A percentile compares a stretch with the other conserved stretches of the same genome.
Conservation (phyloP, 2,888 invertebrate genomes). For the Lepas anatifera region DNA sequence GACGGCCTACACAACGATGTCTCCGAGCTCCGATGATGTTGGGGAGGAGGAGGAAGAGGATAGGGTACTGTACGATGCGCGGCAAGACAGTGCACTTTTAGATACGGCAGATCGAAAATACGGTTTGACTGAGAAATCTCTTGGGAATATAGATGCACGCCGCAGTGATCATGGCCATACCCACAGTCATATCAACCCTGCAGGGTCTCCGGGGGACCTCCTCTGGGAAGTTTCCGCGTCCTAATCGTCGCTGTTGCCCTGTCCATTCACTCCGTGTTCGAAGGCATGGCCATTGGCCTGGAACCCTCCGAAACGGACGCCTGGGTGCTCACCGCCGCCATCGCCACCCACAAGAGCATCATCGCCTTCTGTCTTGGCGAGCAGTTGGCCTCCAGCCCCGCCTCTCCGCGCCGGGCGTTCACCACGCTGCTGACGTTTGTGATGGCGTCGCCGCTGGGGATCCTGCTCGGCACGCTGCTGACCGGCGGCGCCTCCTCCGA, state of each 20-base stretch:
- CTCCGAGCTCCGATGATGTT: neutral
- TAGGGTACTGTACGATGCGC: neutral
- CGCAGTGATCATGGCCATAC: too few relatives aligned
- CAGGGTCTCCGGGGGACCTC: neutral
- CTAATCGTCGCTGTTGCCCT: slow-evolving; percentile 56
- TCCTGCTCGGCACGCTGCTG: slow-evolving; percentile 47
- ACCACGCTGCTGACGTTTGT: slow-evolving; percentile 50
- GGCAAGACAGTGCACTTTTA: neutral
- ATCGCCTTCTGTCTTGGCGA: slow-evolving; percentile 80
- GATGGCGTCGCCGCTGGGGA: slow-evolving; percentile 53
- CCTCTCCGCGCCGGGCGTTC: slow-evolving; percentile 33
- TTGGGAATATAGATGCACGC: too few relatives aligned
- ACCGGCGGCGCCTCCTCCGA: slow-evolving; percentile 29
- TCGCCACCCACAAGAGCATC: slow-evolving; percentile 72
- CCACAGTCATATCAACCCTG: neutral
- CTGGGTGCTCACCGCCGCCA: slow-evolving; percentile 71
- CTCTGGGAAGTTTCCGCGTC: neutral
- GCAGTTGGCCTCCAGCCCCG: slow-evolving; percentile 56
- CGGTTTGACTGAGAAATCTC: neutral
- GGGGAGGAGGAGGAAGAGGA: neutral
- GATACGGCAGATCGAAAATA: neutral
- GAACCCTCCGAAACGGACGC: slow-evolving; percentile 54
- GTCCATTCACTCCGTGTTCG: slow-evolving; percentile 74
- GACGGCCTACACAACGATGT: neutral
- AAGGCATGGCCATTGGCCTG: slow-evolving; percentile 69